Base-by-base conservation (phyloP, 1,140 invertebrate species). In the Campodea augens region DNA sequence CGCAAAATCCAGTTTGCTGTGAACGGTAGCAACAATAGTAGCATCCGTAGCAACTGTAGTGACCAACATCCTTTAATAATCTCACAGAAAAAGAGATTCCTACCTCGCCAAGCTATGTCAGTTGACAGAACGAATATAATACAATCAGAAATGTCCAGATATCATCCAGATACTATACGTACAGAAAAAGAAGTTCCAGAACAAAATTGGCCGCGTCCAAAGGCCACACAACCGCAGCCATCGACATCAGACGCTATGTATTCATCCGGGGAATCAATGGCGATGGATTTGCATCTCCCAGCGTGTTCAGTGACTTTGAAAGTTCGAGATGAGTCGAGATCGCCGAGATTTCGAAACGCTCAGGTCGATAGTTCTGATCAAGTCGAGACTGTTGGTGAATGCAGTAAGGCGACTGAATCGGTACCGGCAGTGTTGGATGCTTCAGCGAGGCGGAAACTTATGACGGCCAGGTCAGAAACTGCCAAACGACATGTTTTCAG, bases 401-500 rank as follows among this genome's bases (percentile, higher is more conserved):
- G 43, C 45, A 7, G 38, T 46, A 23, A 53, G 48, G 32, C 10
- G 19, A 39, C 46, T 32, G 36, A 19, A n/a, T n/a, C 4, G 22
- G 18, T 18, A 13, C n/a, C 4, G 22, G 7, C 18, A 19, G 22
- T n/a, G 13, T n/a, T 21, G 15, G n/a, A 13, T 13, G n/a, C 18
- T 13, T 19, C n/a, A 13, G 13, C 13, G 22, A 21, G 27, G 4
- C 15, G 5, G 13, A n/a, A 37, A 39, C 10, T 42, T 46, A 18
- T 20, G 22, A 2, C 40, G 38, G 22, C 42, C 24, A 56, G 68
- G 23, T 75, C 73, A 2, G 74, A 76, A 43, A 81, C 78, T 25
- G 75, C 77, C 10, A 70, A 75, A 22, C 63, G 80, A 15, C 81
- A 82, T 55, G 74, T 80, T 25, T 63, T 85, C n/a, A 63, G 73